Conservation (phyloP, 2,113 vertebrate species). For the Tragelaphus buxtoni region DNA sequence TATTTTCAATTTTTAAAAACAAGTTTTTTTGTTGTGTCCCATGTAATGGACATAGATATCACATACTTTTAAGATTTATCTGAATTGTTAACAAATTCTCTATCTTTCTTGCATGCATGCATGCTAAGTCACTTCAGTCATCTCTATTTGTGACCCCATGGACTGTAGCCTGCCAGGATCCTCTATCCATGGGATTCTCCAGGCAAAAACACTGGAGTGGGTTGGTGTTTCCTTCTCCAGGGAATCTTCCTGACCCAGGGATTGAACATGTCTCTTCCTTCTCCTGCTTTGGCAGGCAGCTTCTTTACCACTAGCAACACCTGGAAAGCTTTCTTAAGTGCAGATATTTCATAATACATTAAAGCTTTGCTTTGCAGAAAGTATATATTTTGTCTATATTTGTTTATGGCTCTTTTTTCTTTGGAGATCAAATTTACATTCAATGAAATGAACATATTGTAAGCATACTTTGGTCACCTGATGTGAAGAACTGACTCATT, state of each 20-base stretch:
- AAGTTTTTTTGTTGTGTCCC: no score
- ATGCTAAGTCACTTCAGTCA: not conserved
- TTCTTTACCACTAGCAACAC: not conserved
- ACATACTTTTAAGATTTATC: not conserved
- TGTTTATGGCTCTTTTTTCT: not conserved
- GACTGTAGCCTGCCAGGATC: not conserved
- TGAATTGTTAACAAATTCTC: not conserved
- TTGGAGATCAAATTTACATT: not conserved
- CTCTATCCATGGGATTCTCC: not conserved
- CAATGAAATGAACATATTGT: not conserved
- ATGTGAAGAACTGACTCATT: not conserved
- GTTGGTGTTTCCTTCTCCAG: not conserved
- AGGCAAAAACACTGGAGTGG: not conserved
- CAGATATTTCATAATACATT: not conserved
- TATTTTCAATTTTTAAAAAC: not conserved
- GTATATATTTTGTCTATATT: not conserved
- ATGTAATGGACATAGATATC: not conserved
- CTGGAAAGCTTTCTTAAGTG: not conserved
- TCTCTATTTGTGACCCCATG: not conserved
- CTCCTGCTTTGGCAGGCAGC: not conserved
- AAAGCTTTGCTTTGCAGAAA: not conserved
- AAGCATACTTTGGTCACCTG: not conserved
- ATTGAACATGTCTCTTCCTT: fast-evolving
- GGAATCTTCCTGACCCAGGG: not conserved
- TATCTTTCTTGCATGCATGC: not conserved